A percentile compares a stretch with the other conserved stretches of the same genome.
phyloP scores from a whole-genome alignment of 2,113 vertebrate genomes.

The Alethe diademata region DNA sequence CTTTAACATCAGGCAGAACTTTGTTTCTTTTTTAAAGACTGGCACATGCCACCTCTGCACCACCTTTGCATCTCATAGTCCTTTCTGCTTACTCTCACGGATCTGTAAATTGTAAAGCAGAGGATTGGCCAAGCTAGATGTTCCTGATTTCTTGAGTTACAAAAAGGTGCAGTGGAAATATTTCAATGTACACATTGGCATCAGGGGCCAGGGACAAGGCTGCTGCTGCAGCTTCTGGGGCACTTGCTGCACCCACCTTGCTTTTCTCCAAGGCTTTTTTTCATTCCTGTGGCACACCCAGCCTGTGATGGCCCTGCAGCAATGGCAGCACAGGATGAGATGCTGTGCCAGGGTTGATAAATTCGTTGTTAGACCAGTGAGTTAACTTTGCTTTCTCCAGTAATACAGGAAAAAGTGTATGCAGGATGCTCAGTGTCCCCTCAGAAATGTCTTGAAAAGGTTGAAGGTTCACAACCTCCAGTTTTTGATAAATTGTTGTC shows the following conservation, averaged over 20 bases:
- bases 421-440: not conserved
- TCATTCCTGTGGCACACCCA: not conserved
- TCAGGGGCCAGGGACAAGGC: not conserved
- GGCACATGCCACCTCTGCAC: not conserved
- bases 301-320: not conserved
- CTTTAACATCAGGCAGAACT: not conserved
- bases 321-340: not conserved
- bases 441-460: not conserved
- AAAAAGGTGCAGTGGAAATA: not conserved
- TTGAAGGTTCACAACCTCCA: not conserved
- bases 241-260: not conserved
- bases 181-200: fast-evolving
- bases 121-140: not conserved
- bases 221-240: not conserved
- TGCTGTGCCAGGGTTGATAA: not conserved
- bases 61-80: not conserved
- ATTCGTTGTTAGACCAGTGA: not conserved
- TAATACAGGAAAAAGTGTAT: not conserved
- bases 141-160: not conserved
- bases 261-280: not conserved
- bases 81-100: not conserved
- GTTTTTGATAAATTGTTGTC: not conserved
- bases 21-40: not conserved
- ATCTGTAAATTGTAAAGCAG: not conserved
- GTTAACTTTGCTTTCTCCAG: not conserved